Conservation (phyloP, 2,113 vertebrate genomes). For the Notothenia coriiceps region DNA sequence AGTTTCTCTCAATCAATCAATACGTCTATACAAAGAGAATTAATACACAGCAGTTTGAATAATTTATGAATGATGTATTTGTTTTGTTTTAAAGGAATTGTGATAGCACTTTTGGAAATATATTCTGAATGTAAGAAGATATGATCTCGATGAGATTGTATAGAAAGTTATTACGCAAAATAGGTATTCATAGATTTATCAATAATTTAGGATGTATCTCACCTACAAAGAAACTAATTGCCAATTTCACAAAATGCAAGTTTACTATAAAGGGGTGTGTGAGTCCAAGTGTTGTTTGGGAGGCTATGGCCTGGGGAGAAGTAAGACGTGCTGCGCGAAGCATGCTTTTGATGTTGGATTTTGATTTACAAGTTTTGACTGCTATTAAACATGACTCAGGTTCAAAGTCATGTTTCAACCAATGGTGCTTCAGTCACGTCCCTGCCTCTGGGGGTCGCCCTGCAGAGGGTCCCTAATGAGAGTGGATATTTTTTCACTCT, state of each 20-base stretch:
- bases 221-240: neutral
- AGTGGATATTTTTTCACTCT: neutral
- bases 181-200: neutral
- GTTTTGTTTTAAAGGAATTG: too few species aligned
- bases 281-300: neutral
- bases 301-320: neutral
- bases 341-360: conserved; percentile 41
- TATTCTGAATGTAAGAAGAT: too few species aligned
- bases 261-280: neutral
- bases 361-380: conserved; percentile 55
- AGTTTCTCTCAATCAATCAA: too few species aligned
- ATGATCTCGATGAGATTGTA: neutral
- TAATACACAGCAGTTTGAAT: too few species aligned
- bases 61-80: too few species aligned
- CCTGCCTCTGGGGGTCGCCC: conserved; percentile 7
- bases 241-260: neutral
- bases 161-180: neutral
- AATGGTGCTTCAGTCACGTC: conserved; percentile 27
- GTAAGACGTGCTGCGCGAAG: neutral
- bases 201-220: neutral
- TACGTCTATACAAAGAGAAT: too few species aligned
- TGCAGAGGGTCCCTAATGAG: conserved; percentile 35
- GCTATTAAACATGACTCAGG: conserved; percentile 43
- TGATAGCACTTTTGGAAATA: neutral
- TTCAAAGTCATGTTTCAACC: conserved; percentile 51